Base-by-base conservation (phyloP, 2,113 vertebrate species). In the Falcunculus frontatus region DNA sequence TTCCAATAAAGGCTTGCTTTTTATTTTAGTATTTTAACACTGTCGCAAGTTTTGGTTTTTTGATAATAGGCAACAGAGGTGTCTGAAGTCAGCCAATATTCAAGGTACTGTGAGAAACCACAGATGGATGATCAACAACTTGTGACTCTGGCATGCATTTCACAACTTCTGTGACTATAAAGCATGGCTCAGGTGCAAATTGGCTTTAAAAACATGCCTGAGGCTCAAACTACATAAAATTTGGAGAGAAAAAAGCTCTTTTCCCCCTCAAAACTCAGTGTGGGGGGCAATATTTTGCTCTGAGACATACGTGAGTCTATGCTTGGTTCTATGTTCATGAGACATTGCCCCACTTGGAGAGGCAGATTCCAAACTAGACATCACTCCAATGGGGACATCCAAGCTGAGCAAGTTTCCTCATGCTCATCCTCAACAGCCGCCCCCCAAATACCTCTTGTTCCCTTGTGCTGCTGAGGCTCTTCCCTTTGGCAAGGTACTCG, bases 401-500 rank as follows among this genome's bases (percentile, higher is more conserved):
- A 16, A 60, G 35, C 10, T 59, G 3, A 59, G 37, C 44, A 32
- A 35, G 4, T 65, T 49, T 23, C 13, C 39, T 44, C 33, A 6
- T 5, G 41, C 56, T n/a, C 35, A 25, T 13, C 39, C 27, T 37
- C 55, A 56, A 56, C 8, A 17, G 20, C 32, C 7, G 8, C 55
- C 55, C 30, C 19, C 5, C 55, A n/a, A n/a, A n/a, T 94, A 98
- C 97, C 97, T 97, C 95, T 87, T 96, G 85, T 44, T 68, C 94
- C 47, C 55, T 73, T 2, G 72, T 75, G 20, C 97, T 70, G 94
- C 72, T 87, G 91, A 55, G 67, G 47, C 64, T 39, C 41, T 27
- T 84, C 46, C 33, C 65, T 53, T 83, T 82, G 19, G 67, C 95
- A 50, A 98, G 84, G 59, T 97, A 95, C 89, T 98, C 98, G 26